Percentiles rank a stretch among this genome's conserved stretches.
phyloP scores from a whole-genome alignment of 1,140 invertebrate genomes.

The Heliothis subflexa region DNA sequence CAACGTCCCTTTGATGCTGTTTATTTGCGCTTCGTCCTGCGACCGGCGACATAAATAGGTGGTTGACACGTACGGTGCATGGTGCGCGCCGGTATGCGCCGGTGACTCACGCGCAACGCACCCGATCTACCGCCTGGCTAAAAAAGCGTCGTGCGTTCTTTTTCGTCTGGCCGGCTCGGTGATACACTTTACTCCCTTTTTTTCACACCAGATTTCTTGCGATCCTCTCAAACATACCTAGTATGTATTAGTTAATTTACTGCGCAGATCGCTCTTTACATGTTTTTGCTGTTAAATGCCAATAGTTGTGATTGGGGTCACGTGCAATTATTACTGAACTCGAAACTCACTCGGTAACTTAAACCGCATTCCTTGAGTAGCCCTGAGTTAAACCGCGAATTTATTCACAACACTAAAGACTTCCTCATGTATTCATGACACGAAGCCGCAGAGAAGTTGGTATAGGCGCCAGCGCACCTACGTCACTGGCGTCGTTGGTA shows the following conservation, averaged over 20 bases:
- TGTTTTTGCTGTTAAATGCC: not conserved
- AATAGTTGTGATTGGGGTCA: slow-evolving; percentile 32
- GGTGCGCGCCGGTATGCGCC: slow-evolving; percentile 76
- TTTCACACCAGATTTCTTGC: slow-evolving; percentile 50
- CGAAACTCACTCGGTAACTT: slow-evolving; percentile 16
- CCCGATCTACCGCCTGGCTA: slow-evolving; percentile 62
- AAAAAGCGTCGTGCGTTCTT: slow-evolving; percentile 66
- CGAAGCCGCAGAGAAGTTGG: slow-evolving; percentile 65
- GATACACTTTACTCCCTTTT: slow-evolving; percentile 35
- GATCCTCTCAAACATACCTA: not conserved
- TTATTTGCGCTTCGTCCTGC: slow-evolving; percentile 85
- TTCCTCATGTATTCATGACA: slow-evolving; percentile 65
- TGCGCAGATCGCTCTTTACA: not conserved
- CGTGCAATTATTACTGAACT: slow-evolving; percentile 26
- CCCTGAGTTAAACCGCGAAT: slow-evolving; percentile 33
- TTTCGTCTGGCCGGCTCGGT: slow-evolving; percentile 58
- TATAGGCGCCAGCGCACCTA: slow-evolving; percentile 72
- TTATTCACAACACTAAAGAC: slow-evolving; percentile 50
- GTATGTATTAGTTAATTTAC: slow-evolving; percentile 1
- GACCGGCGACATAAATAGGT: slow-evolving; percentile 85
- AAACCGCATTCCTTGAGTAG: slow-evolving; percentile 48
- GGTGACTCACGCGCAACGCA: slow-evolving; percentile 77
- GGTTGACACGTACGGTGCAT: slow-evolving; percentile 81
- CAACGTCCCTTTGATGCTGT: slow-evolving; percentile 83
- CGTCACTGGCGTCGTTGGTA: slow-evolving; percentile 79